These are phyloP conservation scores for Paracentrotus lividus DNA, from an alignment of 53 echinoderm and acorn worm species.

Conservation along the genomic window DNA sequence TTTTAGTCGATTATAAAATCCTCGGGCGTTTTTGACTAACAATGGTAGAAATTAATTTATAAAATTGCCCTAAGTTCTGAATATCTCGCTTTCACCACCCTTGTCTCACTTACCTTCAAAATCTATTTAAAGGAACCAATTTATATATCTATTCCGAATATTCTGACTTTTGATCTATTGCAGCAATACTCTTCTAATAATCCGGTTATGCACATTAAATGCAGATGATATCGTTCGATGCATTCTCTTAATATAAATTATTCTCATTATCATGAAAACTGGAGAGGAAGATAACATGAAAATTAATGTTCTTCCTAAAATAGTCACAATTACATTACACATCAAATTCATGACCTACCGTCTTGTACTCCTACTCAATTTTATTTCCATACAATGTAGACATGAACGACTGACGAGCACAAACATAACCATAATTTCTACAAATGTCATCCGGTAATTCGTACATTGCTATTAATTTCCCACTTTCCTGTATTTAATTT, in stretches of 20 bases:
- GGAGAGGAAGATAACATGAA: background rate
- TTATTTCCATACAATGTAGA: background rate
- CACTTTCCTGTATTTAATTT: slow-evolving; percentile 5
- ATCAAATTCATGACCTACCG: background rate
- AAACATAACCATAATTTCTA: slow-evolving; percentile 34
- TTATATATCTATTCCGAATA: background rate
- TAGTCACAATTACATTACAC: background rate
- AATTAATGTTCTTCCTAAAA: background rate
- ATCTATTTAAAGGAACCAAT: background rate
- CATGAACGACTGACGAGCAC: background rate
- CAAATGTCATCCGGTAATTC: slow-evolving; percentile 45
- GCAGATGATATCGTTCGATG: background rate
- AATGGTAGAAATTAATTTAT: slow-evolving; percentile 38
- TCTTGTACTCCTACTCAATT: background rate
- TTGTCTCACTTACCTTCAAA: background rate
- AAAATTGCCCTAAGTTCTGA: background rate
- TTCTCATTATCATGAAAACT: background rate
- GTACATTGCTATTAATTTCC: slow-evolving; percentile 40
- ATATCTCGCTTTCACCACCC: background rate
- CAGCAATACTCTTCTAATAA: background rate
- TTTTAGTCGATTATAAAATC: slow-evolving; percentile 6
- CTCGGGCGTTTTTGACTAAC: background rate
- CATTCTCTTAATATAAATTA: background rate
- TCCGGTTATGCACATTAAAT: background rate
- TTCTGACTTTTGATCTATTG: background rate